phyloP scores from a whole-genome alignment of 2,113 vertebrate species.

The Galemys pyrenaicus region DNA sequence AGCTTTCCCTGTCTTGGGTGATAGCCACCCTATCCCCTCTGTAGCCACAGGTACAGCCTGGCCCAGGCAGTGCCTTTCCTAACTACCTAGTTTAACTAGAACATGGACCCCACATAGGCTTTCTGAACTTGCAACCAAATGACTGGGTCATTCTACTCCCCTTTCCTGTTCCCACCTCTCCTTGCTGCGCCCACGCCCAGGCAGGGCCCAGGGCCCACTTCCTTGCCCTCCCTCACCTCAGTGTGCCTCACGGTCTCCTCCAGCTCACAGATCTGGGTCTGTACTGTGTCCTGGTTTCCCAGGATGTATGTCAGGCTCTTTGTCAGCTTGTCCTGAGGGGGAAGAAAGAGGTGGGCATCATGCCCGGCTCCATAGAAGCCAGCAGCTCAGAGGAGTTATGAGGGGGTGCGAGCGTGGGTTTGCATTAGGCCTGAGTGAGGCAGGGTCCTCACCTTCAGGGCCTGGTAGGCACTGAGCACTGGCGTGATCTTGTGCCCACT shows the following conservation, averaged over 20 bases:
- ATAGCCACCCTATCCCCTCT: background rate
- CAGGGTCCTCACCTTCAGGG: conserved; percentile 90
- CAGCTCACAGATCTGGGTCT: conserved; percentile 94
- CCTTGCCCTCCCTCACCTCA: conserved; percentile 87
- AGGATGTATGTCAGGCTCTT: conserved; percentile 94
- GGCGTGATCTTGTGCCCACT: conserved; percentile 95
- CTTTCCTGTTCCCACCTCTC: background rate
- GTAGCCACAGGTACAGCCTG: background rate
- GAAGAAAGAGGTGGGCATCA: conserved; percentile 38
- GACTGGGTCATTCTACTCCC: background rate
- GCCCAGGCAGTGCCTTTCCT: background rate
- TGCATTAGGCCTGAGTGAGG: accelerated
- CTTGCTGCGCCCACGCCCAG: conserved; percentile 74
- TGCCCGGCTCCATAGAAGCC: background rate
- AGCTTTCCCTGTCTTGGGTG: background rate
- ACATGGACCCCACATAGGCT: background rate
- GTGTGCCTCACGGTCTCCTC: conserved; percentile 93
- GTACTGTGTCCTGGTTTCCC: conserved; percentile 94
- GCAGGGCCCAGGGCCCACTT: conserved; percentile 81
- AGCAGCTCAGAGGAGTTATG: background rate
- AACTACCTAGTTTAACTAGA: background rate
- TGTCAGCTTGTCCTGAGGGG: conserved; percentile 92
- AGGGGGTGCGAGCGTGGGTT: background rate
- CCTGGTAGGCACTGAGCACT: conserved; percentile 94
- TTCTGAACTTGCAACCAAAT: background rate